Evolutionary conservation across 2,797 vertebrate genomes (phyloP).

Genomic region (Chaetophractus vellerosus): DNA sequence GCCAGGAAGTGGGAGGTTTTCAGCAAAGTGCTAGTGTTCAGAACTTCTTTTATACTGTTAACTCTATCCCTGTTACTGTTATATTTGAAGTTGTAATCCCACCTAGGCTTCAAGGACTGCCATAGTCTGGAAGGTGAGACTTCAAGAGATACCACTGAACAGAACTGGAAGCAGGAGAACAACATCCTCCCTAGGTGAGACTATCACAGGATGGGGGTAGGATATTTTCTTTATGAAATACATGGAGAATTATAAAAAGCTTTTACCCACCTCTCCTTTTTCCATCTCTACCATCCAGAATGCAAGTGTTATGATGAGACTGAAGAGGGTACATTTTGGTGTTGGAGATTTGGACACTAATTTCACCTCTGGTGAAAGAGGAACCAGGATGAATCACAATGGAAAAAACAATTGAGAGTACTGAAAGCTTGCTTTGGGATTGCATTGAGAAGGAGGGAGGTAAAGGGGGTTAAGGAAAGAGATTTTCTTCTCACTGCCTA

Average conservation of each 20-base stretch:
- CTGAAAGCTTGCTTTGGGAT: not conserved
- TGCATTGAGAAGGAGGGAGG: not conserved
- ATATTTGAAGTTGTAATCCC: not conserved
- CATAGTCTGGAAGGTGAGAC: not conserved
- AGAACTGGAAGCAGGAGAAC: not conserved
- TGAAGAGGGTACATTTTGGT: not conserved
- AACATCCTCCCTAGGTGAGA: not conserved
- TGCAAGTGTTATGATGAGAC: not conserved
- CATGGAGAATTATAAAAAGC: not conserved
- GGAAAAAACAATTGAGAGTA: not conserved
- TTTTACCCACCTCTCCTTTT: not conserved
- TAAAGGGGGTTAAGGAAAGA: not conserved
- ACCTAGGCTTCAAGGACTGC: not conserved
- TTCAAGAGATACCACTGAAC: not conserved
- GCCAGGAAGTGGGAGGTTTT: not conserved
- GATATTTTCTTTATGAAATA: not conserved
- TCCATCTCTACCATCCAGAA: not conserved
- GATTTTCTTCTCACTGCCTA: not conserved
- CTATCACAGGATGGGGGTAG: not conserved
- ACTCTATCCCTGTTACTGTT: not conserved
- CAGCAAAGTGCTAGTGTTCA: not conserved
- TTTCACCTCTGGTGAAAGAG: not conserved
- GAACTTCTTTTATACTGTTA: too few species aligned
- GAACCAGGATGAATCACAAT: not conserved
- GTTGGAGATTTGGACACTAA: not conserved